A percentile compares a stretch with the other conserved stretches of the same genome.
Evolutionary conservation across 2,888 invertebrate genomes (phyloP).

Genomic region (Nyleta sp.): DNA sequence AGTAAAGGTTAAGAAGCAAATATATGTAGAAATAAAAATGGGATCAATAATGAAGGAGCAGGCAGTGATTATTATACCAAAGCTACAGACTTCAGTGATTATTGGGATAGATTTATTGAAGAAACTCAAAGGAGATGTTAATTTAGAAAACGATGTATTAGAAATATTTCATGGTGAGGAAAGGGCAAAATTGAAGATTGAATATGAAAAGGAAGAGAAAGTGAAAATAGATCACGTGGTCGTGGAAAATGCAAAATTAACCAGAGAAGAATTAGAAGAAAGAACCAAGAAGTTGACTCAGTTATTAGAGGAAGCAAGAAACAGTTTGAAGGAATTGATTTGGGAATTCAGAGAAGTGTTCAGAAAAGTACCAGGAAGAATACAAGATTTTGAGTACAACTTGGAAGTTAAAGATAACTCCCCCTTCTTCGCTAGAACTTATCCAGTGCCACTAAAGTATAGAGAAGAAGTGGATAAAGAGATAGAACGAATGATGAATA

Average conservation of each 20-base stretch:
- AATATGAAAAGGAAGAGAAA: not conserved
- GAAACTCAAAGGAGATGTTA: not conserved
- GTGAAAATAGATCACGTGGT: not conserved
- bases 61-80: too few relatives aligned
- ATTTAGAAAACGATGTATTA: not conserved
- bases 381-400: not conserved
- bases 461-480: too few relatives aligned
- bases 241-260: not conserved
- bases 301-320: not conserved
- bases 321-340: too few relatives aligned
- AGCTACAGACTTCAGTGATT: too few relatives aligned
- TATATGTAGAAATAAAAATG: not conserved
- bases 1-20: not conserved
- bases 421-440: not conserved
- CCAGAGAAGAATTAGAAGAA: not conserved
- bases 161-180: not conserved
- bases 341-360: not conserved
- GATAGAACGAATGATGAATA: conserved; percentile 11
- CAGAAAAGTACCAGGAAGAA: not conserved
- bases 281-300: not conserved
- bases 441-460: conserved; percentile 6
- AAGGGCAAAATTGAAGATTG: not conserved
- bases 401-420: not conserved
- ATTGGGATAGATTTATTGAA: not conserved
- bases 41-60: too few relatives aligned